Base-by-base conservation (phyloP, 1,140 invertebrate genomes). In the Trichonephila clavipes region DNA sequence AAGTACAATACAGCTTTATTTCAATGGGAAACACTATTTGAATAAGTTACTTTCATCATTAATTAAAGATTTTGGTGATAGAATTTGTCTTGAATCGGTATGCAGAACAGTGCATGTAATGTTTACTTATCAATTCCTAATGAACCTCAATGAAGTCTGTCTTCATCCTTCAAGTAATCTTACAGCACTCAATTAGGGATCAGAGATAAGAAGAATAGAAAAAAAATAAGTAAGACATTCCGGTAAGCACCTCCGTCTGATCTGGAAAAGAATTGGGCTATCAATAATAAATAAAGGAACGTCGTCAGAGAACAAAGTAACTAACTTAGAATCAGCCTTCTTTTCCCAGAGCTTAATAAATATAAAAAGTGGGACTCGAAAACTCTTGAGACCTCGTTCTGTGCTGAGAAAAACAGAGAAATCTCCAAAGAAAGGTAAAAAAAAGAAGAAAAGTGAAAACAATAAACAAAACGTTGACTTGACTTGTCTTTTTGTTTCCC, bases 211-310 rank as follows among this genome's bases (percentile, higher is more conserved):
- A 72, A 72, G 28, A 34, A 28, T 34, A 34, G 62, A 34, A 16
- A 77, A 77, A 34, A 18, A 18, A n/a, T 24, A 72, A 24, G 7
- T 24, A 77, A 18, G 28, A 77, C 28, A 77, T 77, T 77, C 28
- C 69, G 34, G 69, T 77, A 77, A 77, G 69, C 69, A 77, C 69
- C 69, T 77, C 28, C 16, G 28, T 77, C 24, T 34, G 69, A 77
- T 12, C 28, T 28, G n/a, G 51, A 83, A 83, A 83, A 83, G 82
- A n/a, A 83, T 83, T 58, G 44, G 44, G 51, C 24, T 59, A 12
- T 83, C 82, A 83, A 83, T 83, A 83, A 83, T 83, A 83, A 83
- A 83, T 83, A 83, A 83, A 59, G 40, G 10, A 83, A 83, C 82
- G 82, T 58, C 82, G n/a, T 59, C 40, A 40, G 24, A 10, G 61